phyloP scores from a whole-genome alignment of 2,113 vertebrate species.

The Osmerus eperlanus region DNA sequence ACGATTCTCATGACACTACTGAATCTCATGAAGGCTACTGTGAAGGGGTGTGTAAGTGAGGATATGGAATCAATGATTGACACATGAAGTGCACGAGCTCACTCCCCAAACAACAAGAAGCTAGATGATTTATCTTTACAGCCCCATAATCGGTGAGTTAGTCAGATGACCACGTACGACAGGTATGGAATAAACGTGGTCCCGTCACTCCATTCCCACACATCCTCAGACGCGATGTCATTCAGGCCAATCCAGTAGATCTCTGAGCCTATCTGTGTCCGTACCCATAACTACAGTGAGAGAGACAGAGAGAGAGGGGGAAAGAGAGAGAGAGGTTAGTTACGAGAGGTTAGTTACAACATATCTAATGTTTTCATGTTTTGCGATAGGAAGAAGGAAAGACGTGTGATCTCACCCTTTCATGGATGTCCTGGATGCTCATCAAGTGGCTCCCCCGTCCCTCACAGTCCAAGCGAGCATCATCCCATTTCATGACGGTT shows the following conservation, averaged over 20 bases:
- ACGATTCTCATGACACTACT: too few species aligned
- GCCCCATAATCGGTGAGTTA: background rate
- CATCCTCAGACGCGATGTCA: constrained; percentile 54
- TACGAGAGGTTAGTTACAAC: too few species aligned
- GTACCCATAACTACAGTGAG: constrained; percentile 65
- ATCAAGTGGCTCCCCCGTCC: constrained; percentile 57
- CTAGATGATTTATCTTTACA: background rate
- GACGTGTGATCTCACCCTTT: constrained; percentile 62
- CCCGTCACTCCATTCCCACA: constrained; percentile 73
- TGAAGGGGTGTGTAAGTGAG: background rate
- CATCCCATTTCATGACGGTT: constrained; percentile 59
- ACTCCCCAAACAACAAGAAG: background rate
- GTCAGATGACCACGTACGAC: constrained; percentile 52
- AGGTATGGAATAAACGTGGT: constrained; percentile 53
- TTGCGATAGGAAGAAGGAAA: too few species aligned
- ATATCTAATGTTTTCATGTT: too few species aligned
- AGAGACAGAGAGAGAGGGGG: background rate
- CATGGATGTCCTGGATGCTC: constrained; percentile 67
- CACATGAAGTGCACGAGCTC: background rate
- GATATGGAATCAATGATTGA: background rate
- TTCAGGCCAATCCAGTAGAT: constrained; percentile 74
- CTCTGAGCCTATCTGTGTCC: constrained; percentile 59
- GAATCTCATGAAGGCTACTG: background rate
- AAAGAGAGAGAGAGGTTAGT: too few species aligned
- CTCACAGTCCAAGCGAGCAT: constrained; percentile 58